Conservation (phyloP, 2,797 vertebrate genomes). For the Aulostomus chinensis region DNA sequence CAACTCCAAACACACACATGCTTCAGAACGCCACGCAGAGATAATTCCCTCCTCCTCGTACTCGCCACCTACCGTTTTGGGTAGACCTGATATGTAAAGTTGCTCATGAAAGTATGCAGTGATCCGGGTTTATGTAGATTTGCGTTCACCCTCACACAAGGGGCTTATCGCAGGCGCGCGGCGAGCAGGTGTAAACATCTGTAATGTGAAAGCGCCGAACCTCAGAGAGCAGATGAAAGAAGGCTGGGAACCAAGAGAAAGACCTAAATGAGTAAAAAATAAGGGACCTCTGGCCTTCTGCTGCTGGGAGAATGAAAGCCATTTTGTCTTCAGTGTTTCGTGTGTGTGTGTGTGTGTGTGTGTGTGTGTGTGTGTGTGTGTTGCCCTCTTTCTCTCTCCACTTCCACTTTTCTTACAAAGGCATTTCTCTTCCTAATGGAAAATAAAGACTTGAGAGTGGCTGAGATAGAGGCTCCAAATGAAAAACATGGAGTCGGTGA, state of each 20-base stretch:
- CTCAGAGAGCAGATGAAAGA: slow-evolving; percentile 54
- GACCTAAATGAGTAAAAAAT: slow-evolving; percentile 40
- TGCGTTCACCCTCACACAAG: slow-evolving; percentile 43
- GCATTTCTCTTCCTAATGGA: slow-evolving; percentile 67
- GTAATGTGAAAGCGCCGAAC: slow-evolving; percentile 44
- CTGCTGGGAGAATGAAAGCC: slow-evolving; percentile 54
- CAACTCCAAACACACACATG: slow-evolving; percentile 1
- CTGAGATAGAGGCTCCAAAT: slow-evolving; percentile 53
- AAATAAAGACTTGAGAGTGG: slow-evolving; percentile 62
- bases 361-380: slow-evolving; percentile 16
- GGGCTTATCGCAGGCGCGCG: slow-evolving; percentile 29
- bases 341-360: slow-evolving; percentile 14
- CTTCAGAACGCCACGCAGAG: too few species aligned
- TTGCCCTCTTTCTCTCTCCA: slow-evolving; percentile 12
- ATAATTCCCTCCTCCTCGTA: slow-evolving; percentile 11
- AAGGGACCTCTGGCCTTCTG: slow-evolving; percentile 61
- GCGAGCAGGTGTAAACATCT: slow-evolving; percentile 50
- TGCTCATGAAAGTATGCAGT: slow-evolving; percentile 14
- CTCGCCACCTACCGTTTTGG: slow-evolving; percentile 23
- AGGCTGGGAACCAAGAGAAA: slow-evolving; percentile 47
- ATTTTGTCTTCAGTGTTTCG: slow-evolving; percentile 60
- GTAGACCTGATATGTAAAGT: slow-evolving; percentile 11
- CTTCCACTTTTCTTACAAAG: slow-evolving; percentile 35
- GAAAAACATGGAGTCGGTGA: slow-evolving; percentile 64
- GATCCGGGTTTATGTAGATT: slow-evolving; percentile 40